Conservation (phyloP, 2,113 vertebrate genomes). For the Anser brachyrhynchus region DNA sequence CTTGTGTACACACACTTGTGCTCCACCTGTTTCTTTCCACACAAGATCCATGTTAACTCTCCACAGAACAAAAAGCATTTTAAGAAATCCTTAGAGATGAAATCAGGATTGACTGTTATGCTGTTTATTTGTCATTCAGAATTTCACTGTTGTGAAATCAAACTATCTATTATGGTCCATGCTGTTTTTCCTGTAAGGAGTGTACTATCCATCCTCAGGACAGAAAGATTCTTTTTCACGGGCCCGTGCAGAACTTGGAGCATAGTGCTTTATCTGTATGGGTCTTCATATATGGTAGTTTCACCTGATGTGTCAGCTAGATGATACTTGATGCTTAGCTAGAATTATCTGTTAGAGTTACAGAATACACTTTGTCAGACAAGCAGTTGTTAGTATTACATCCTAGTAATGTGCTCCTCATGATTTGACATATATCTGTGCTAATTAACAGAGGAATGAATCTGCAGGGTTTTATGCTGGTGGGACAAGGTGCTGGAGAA, state of each 20-base stretch:
- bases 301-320: background rate
- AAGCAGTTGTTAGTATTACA: background rate
- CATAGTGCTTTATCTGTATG: background rate
- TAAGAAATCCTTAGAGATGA: background rate
- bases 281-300: background rate
- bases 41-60: background rate
- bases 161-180: fast-evolving
- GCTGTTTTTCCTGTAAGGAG: background rate
- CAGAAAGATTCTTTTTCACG: background rate
- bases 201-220: background rate
- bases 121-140: background rate
- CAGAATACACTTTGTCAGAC: background rate
- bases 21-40: constrained; percentile 3
- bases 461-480: background rate
- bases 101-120: background rate
- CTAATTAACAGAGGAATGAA: background rate
- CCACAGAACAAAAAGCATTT: background rate
- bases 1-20: background rate
- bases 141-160: background rate
- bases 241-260: background rate
- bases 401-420: background rate
- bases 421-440: background rate
- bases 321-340: background rate
- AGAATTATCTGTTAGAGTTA: background rate
- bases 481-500: background rate